phyloP scores from a whole-genome alignment of 35 echinoderm and acorn worm genomes.

The Chiridota heheva region DNA sequence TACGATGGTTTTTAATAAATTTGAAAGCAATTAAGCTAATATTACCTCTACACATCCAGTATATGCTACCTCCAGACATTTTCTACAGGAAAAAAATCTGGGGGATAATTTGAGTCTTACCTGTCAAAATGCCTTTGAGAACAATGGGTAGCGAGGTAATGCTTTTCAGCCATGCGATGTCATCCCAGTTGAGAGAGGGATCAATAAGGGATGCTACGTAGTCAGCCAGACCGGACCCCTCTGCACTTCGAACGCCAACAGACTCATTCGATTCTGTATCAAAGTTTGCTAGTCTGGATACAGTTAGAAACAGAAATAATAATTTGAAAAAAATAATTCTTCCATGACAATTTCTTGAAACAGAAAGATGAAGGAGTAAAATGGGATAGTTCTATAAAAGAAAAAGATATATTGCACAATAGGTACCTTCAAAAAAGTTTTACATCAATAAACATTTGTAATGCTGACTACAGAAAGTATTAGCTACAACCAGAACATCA shows the following conservation, averaged over 20 bases:
- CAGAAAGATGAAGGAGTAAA: no score
- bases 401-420: background rate
- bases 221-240: constrained; percentile 58
- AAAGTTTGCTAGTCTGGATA: constrained; percentile 71
- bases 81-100: no score
- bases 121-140: constrained; percentile 84
- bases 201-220: constrained; percentile 67
- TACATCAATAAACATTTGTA: background rate
- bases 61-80: no score
- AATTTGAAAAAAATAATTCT: no score
- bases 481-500: background rate
- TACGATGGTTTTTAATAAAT: no score
- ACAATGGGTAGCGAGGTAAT: constrained; percentile 79
- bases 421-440: background rate
- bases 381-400: no score
- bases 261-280: constrained; percentile 9
- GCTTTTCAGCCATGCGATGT: constrained; percentile 70
- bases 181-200: constrained; percentile 61
- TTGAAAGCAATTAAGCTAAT: no score
- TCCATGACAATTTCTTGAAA: no score
- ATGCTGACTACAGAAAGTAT: background rate
- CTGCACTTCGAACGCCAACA: constrained; percentile 16
- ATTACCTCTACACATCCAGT: no score
- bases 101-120: no score
- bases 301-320: background rate